phyloP scores from a whole-genome alignment of 2,113 vertebrate species.

The Tyrannus savana region DNA sequence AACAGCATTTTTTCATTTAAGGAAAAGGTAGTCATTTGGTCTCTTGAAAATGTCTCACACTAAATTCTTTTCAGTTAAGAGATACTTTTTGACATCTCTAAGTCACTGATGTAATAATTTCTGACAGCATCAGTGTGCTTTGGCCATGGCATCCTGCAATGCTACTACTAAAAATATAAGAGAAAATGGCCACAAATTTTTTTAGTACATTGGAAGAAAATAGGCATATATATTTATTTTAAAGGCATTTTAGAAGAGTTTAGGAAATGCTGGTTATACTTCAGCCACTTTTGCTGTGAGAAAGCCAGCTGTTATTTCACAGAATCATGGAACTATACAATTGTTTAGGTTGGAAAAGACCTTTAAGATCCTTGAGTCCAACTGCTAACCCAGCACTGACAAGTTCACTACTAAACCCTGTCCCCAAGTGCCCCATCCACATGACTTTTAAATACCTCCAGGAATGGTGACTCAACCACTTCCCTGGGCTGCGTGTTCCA shows the following conservation, averaged over 20 bases:
- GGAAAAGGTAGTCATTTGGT: neutral
- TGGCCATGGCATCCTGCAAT: neutral
- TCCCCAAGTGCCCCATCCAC: neutral
- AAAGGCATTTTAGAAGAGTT: neutral
- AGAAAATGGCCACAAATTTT: neutral
- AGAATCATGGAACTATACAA: neutral
- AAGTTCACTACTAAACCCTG: neutral
- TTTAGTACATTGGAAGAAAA: neutral
- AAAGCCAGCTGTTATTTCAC: neutral
- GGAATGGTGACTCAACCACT: neutral
- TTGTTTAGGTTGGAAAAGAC: neutral
- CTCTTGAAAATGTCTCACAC: neutral
- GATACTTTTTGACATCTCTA: conserved; percentile 28
- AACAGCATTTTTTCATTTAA: neutral
- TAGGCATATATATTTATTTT: neutral
- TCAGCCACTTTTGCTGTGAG: neutral
- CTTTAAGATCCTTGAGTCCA: neutral
- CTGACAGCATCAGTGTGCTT: conserved; percentile 17
- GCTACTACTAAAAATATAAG: neutral
- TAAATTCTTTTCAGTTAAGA: conserved; percentile 11
- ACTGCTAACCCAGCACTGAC: neutral
- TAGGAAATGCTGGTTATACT: neutral
- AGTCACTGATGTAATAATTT: conserved; percentile 1
- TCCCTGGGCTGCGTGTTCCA: neutral
- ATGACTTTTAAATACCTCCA: neutral